These are phyloP conservation scores for Alectoris magna DNA, from an alignment of 2,797 vertebrate species.

Conservation along the genomic window DNA sequence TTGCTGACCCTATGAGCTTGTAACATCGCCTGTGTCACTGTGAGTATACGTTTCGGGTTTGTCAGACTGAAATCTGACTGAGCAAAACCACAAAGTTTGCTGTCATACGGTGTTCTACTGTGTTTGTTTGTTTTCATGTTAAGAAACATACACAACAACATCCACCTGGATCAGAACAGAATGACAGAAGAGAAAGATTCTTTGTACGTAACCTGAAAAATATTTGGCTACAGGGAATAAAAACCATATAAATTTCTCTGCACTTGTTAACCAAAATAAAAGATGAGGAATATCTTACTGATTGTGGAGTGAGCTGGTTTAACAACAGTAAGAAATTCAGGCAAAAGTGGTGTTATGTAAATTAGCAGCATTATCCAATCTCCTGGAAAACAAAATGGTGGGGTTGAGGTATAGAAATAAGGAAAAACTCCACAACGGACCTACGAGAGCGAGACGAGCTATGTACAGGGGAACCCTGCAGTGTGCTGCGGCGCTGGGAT, in stretches of 20 bases:
- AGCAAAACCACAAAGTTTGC: constrained; percentile 76
- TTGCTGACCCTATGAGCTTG: constrained; percentile 61
- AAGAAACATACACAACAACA: not conserved
- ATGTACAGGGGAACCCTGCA: not conserved
- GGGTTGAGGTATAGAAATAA: constrained; percentile 54
- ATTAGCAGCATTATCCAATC: constrained; percentile 73
- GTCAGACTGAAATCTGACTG: constrained; percentile 31
- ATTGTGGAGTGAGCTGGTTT: constrained; percentile 49
- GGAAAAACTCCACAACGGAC: not conserved
- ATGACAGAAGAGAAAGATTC: not conserved
- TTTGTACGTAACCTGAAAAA: constrained; percentile 44
- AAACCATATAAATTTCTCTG: constrained; percentile 43
- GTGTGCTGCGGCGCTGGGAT: not conserved
- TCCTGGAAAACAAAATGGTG: constrained; percentile 1
- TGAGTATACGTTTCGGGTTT: not conserved
- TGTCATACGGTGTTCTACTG: not conserved
- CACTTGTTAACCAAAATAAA: constrained; percentile 42
- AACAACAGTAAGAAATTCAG: constrained; percentile 71
- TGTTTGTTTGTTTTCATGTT: constrained; percentile 3
- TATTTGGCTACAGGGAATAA: constrained; percentile 57
- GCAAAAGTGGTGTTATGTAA: constrained; percentile 71
- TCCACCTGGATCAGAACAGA: not conserved
- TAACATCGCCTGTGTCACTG: not conserved
- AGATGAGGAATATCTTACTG: not conserved
- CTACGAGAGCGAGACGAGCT: not conserved